Conservation (phyloP, 2,888 invertebrate genomes). For the Zygothrica quintamaculata region DNA sequence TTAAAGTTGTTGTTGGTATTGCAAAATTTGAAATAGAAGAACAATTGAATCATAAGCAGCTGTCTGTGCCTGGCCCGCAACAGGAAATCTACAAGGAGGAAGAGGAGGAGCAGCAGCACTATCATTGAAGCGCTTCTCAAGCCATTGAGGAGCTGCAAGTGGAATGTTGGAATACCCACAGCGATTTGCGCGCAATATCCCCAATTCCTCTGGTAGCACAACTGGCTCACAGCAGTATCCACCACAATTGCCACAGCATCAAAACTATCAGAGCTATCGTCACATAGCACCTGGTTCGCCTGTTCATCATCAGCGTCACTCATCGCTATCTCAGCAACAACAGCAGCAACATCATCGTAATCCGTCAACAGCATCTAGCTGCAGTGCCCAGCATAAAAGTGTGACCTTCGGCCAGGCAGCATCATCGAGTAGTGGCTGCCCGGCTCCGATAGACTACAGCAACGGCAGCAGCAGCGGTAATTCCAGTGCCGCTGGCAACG, state of each 20-base stretch:
- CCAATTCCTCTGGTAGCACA: constrained; percentile 72
- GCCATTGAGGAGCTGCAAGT: constrained; percentile 67
- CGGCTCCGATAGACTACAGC: constrained; percentile 66
- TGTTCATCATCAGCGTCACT: constrained; percentile 79
- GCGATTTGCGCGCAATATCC: constrained; percentile 90
- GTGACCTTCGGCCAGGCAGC: constrained; percentile 84
- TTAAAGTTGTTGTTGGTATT: not conserved
- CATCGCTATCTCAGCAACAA: constrained; percentile 72
- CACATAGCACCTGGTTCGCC: constrained; percentile 77
- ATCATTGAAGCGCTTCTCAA: constrained; percentile 49
- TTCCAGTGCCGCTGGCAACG: constrained; percentile 81
- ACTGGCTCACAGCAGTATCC: constrained; percentile 63
- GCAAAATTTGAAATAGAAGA: constrained; percentile 2
- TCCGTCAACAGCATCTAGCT: constrained; percentile 84
- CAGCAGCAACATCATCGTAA: constrained; percentile 83
- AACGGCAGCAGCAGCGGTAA: constrained; percentile 77
- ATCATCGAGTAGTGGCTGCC: constrained; percentile 42
- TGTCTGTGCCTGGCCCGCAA: not conserved
- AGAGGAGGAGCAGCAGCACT: constrained; percentile 27
- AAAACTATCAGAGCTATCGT: constrained; percentile 68
- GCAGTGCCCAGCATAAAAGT: constrained; percentile 84
- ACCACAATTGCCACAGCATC: constrained; percentile 77
- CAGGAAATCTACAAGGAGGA: constrained; percentile 1
- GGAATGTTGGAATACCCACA: constrained; percentile 85
- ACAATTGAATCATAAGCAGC: constrained; percentile 35